Evolutionary conservation across 2,888 invertebrate species (phyloP).

Genomic region (Caenorhabditis plicata): DNA sequence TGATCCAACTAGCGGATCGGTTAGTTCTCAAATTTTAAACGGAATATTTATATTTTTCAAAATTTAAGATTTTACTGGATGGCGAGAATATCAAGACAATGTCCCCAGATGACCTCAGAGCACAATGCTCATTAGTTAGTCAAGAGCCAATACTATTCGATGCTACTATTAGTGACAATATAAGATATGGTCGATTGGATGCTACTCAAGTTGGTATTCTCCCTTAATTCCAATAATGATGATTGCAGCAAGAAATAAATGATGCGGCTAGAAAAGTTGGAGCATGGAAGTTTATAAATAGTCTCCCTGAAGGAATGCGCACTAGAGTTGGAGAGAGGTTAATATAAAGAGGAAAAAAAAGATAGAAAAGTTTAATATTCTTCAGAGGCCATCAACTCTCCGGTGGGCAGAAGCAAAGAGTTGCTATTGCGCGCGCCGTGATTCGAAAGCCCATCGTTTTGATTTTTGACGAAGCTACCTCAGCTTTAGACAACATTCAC

Average conservation of each 20-base stretch:
- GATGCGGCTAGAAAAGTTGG: constrained; percentile 63
- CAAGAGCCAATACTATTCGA: constrained; percentile 67
- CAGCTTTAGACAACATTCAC: constrained; percentile 59
- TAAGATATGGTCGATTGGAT: constrained; percentile 58
- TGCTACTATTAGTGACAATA: constrained; percentile 63
- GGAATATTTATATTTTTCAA: neutral
- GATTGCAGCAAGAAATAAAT: constrained; percentile 55
- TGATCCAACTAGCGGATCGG: constrained; percentile 54
- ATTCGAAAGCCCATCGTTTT: constrained; percentile 46
- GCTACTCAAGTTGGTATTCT: constrained; percentile 45
- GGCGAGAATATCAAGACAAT: constrained; percentile 62
- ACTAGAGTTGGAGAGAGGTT: constrained; percentile 61
- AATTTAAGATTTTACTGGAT: constrained; percentile 63
- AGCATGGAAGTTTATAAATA: constrained; percentile 61
- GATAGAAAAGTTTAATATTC: neutral
- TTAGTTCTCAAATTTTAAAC: constrained; percentile 8
- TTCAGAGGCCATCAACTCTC: constrained; percentile 45
- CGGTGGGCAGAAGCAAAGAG: constrained; percentile 63
- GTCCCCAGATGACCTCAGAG: constrained; percentile 65
- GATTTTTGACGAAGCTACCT: constrained; percentile 61
- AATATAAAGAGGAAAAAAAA: neutral
- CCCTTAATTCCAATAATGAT: neutral
- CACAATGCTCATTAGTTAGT: constrained; percentile 67
- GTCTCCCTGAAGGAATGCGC: constrained; percentile 62
- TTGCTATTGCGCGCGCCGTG: constrained; percentile 62